These are phyloP conservation scores for Syngnathus typhle DNA, from an alignment of 2,113 vertebrate species.

Conservation along the genomic window DNA sequence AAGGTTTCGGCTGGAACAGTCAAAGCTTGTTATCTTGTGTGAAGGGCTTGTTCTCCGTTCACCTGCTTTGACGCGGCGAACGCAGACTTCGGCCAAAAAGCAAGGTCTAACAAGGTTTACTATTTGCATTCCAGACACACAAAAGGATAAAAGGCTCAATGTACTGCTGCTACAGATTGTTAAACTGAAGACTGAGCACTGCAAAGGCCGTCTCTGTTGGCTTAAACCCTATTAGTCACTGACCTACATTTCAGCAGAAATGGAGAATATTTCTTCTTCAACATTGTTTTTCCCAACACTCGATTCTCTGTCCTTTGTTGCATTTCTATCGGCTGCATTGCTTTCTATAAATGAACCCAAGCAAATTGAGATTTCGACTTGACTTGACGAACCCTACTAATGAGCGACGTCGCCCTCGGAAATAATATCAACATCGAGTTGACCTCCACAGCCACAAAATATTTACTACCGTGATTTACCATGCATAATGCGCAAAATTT, in stretches of 20 bases:
- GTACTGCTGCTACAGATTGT: too few species aligned
- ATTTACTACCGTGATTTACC: too few species aligned
- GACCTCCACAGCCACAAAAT: slow-evolving; percentile 54
- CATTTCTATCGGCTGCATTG: background rate
- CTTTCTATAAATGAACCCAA: background rate
- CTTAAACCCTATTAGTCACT: background rate
- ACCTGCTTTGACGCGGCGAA: background rate
- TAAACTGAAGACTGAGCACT: background rate
- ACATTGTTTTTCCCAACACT: background rate
- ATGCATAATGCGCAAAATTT: too few species aligned
- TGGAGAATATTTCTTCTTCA: background rate
- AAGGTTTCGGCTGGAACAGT: slow-evolving; percentile 54
- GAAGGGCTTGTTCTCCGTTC: slow-evolving; percentile 3
- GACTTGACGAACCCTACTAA: slow-evolving; percentile 33
- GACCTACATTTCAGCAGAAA: background rate
- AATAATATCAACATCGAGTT: slow-evolving; percentile 55
- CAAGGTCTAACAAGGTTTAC: background rate
- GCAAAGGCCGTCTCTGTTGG: background rate
- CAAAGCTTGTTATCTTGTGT: slow-evolving; percentile 53
- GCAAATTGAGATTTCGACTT: background rate
- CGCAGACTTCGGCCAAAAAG: background rate
- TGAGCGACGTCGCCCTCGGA: slow-evolving; percentile 24
- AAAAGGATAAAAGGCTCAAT: background rate
- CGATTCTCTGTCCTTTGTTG: background rate
- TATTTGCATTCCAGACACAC: background rate